These are phyloP conservation scores for Pseudanteris insignis DNA, from an alignment of 2,888 invertebrate genomes.

Conservation along the genomic window DNA sequence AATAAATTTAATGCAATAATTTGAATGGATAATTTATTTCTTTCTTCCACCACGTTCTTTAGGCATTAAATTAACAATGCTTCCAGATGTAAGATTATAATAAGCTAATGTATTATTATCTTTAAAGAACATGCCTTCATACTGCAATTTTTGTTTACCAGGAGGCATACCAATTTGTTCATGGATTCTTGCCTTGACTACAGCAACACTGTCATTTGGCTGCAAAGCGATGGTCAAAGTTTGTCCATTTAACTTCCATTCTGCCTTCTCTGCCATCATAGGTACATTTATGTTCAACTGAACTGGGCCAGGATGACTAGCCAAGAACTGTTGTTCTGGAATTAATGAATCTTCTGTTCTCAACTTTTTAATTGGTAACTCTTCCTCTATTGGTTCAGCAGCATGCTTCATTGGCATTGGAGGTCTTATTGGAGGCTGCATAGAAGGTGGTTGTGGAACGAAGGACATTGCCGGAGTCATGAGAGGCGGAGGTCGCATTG, in stretches of 20 bases:
- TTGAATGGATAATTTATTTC: constrained; percentile 72
- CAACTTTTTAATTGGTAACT: constrained; percentile 86
- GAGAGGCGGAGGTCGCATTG: constrained; percentile 52
- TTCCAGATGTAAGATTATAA: constrained; percentile 91
- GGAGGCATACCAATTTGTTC: constrained; percentile 92
- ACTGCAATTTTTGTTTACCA: constrained; percentile 96
- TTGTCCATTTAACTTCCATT: constrained; percentile 96
- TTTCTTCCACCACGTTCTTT: constrained; percentile 98
- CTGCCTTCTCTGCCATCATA: constrained; percentile 84
- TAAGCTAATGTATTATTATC: constrained; percentile 94
- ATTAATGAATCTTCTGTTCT: constrained; percentile 93
- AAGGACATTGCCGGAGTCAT: constrained; percentile 64
- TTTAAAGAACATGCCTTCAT: constrained; percentile 97
- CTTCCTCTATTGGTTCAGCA: constrained; percentile 74
- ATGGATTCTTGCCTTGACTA: constrained; percentile 87
- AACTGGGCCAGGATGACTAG: constrained; percentile 79
- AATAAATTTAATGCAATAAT: neutral
- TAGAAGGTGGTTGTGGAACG: constrained; percentile 64
- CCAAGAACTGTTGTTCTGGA: constrained; percentile 84
- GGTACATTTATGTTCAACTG: constrained; percentile 86
- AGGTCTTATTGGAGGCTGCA: constrained; percentile 63
- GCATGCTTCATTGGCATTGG: constrained; percentile 66
- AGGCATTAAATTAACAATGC: constrained; percentile 85
- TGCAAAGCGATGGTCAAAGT: constrained; percentile 80
- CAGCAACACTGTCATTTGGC: constrained; percentile 80